These are phyloP conservation scores for Odocoileus hemionus DNA, from an alignment of 2,113 vertebrate genomes.

Conservation along the genomic window DNA sequence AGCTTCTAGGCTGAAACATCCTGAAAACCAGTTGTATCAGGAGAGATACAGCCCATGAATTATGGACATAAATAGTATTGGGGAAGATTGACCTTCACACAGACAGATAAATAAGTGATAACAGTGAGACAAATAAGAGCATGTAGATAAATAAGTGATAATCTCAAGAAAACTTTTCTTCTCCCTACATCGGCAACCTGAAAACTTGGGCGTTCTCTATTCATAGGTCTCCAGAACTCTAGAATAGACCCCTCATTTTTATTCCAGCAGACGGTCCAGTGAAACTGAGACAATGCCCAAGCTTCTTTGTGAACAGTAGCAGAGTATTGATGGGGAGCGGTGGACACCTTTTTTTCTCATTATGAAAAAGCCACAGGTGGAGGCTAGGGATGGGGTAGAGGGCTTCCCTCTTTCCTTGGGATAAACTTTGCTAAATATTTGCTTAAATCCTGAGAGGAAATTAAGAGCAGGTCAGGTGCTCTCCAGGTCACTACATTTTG, in stretches of 20 bases:
- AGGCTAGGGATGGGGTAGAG: not conserved
- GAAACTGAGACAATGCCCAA: not conserved
- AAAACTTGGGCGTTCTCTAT: not conserved
- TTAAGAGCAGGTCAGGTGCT: not conserved
- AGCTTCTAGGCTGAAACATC: slow-evolving; percentile 24
- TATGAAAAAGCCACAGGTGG: not conserved
- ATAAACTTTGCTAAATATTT: slow-evolving; percentile 8
- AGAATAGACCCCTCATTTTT: not conserved
- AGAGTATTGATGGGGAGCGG: not conserved
- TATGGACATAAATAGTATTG: slow-evolving; percentile 47
- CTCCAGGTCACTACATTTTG: slow-evolving; percentile 37
- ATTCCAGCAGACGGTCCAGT: not conserved
- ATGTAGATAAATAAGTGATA: slow-evolving; percentile 37
- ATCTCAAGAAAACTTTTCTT: slow-evolving; percentile 61
- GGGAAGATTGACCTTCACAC: slow-evolving; percentile 53
- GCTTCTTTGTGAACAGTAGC: not conserved
- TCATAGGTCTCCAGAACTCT: not conserved
- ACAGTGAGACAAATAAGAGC: slow-evolving; percentile 28
- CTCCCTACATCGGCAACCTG: slow-evolving; percentile 28
- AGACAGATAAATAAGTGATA: slow-evolving; percentile 66
- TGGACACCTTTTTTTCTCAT: not conserved
- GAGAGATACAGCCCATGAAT: slow-evolving; percentile 58
- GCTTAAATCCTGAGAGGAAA: slow-evolving; percentile 37
- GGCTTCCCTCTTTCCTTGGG: not conserved
- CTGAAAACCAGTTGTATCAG: slow-evolving; percentile 38